Conservation (phyloP, 2,113 vertebrate genomes). For the Platysternon megacephalum region DNA sequence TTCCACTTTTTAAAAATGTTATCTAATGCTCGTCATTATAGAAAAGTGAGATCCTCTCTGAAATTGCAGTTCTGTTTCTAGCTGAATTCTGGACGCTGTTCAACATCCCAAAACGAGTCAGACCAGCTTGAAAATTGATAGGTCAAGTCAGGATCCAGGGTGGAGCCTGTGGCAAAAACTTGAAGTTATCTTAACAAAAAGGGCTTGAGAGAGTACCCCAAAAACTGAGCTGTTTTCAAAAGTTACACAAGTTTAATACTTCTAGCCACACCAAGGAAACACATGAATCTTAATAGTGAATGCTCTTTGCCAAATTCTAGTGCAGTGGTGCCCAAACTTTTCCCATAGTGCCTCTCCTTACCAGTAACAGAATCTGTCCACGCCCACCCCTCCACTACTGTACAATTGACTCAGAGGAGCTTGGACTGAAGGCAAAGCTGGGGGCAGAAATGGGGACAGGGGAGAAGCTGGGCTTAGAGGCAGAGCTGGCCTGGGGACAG, state of each 20-base stretch:
- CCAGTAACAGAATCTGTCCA: too few species aligned
- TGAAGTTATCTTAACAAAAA: neutral
- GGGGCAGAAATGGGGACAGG: too few species aligned
- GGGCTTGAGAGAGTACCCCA: neutral
- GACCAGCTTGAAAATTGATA: neutral
- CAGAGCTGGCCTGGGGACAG: too few species aligned
- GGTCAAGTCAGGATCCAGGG: neutral
- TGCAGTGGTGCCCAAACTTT: too few species aligned
- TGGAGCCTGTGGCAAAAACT: neutral
- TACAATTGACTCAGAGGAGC: too few species aligned
- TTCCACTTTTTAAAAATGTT: neutral
- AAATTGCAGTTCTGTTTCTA: neutral
- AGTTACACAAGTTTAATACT: neutral
- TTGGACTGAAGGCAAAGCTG: too few species aligned
- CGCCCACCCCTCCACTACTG: too few species aligned
- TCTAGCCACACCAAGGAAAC: neutral
- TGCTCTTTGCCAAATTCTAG: neutral
- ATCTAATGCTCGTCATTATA: neutral
- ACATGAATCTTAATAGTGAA: neutral
- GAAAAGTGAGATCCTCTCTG: neutral
- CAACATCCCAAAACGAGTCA: neutral
- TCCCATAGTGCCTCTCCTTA: too few species aligned
- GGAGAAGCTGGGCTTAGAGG: too few species aligned
- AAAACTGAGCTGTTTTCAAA: neutral
- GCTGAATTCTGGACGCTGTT: neutral